These are phyloP conservation scores for Halcyon malimbica DNA, from an alignment of 2,113 vertebrate genomes.

Conservation along the genomic window DNA sequence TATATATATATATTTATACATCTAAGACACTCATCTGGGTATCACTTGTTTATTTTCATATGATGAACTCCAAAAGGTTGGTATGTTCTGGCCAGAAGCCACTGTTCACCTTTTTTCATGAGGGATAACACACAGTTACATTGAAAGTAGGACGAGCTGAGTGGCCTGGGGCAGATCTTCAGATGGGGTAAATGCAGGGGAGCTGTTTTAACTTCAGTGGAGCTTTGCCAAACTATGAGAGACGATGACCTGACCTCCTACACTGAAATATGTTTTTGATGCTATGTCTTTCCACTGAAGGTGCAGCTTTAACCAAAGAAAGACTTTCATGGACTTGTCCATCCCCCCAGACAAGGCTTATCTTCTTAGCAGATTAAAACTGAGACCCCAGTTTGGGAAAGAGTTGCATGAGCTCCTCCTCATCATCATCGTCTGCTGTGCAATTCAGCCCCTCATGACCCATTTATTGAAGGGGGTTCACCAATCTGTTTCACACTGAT, in stretches of 20 bases:
- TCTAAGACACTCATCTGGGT: not conserved
- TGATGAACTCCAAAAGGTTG: not conserved
- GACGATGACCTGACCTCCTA: not conserved
- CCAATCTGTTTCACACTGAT: not conserved
- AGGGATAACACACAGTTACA: not conserved
- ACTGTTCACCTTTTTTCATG: not conserved
- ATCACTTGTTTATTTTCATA: not conserved
- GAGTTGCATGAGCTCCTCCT: not conserved
- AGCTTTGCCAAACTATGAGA: not conserved
- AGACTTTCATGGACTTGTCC: fast-evolving
- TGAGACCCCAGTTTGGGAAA: fast-evolving
- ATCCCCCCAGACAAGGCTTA: not conserved
- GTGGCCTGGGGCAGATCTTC: not conserved
- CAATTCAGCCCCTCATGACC: not conserved
- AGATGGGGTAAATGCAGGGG: not conserved
- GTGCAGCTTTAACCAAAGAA: not conserved
- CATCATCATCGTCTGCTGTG: not conserved
- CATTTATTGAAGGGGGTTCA: not conserved
- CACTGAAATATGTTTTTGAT: not conserved
- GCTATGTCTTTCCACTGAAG: not conserved
- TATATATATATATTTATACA: not conserved
- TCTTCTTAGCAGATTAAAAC: not conserved
- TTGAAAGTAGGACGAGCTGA: not conserved
- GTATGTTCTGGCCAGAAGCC: not conserved
- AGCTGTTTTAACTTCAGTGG: not conserved